Evolutionary conservation across 2,888 invertebrate species (phyloP).

Genomic region (Andrena camellia): DNA sequence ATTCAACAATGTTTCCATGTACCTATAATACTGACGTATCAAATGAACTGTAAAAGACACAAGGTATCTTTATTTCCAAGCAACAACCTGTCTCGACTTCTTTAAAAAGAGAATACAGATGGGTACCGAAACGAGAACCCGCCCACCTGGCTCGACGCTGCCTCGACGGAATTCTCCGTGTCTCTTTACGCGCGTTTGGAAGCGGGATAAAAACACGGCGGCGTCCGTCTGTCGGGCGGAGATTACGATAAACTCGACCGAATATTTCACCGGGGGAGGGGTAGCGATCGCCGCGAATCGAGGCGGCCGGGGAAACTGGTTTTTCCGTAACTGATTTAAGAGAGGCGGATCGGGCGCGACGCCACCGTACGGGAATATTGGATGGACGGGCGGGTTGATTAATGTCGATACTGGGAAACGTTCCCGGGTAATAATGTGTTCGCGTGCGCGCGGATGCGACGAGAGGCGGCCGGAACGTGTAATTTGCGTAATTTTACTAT

Average conservation of each 20-base stretch:
- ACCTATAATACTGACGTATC: too few species aligned
- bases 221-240: slow-evolving; percentile 26
- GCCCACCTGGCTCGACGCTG: slow-evolving; percentile 71
- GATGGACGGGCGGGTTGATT: slow-evolving; percentile 46
- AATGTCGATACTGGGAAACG: slow-evolving; percentile 53
- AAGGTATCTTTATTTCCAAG: slow-evolving; percentile 1
- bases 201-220: slow-evolving; percentile 47
- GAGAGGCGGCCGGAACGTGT: slow-evolving; percentile 21
- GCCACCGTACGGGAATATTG: slow-evolving; percentile 34
- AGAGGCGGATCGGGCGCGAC: slow-evolving; percentile 26
- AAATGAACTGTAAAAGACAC: too few species aligned
- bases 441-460: slow-evolving; percentile 39
- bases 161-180: slow-evolving; percentile 70
- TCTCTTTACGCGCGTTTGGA: slow-evolving; percentile 64
- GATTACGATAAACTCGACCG: slow-evolving; percentile 50
- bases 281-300: slow-evolving; percentile 19
- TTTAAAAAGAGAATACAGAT: slow-evolving; percentile 33
- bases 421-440: slow-evolving; percentile 51
- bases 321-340: slow-evolving; percentile 26
- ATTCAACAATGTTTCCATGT: neutral
- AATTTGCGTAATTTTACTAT: slow-evolving; percentile 60
- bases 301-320: neutral
- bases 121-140: slow-evolving; percentile 60
- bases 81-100: slow-evolving; percentile 20
- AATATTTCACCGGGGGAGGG: slow-evolving; percentile 28